Percentiles rank a stretch among this genome's conserved stretches.
These are phyloP conservation scores for Syngnathus typhle DNA, from an alignment of 2,113 vertebrate species.

Conservation along the genomic window DNA sequence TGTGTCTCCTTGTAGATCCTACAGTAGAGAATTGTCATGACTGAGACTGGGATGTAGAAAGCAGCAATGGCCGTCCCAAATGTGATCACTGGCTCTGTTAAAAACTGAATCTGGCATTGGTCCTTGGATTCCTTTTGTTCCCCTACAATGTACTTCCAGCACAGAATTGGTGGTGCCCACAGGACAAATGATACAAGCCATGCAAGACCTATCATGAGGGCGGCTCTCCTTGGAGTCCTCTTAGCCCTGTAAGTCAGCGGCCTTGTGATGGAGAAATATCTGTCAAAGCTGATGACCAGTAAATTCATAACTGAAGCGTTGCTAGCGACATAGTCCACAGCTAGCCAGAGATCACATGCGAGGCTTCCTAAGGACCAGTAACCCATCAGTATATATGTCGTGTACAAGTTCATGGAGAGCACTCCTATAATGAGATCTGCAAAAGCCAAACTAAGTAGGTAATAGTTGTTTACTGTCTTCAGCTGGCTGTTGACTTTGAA, in stretches of 20 bases:
- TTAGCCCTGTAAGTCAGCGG: slow-evolving; percentile 95
- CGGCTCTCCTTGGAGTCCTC: slow-evolving; percentile 89
- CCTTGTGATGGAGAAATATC: slow-evolving; percentile 96
- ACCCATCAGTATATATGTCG: slow-evolving; percentile 93
- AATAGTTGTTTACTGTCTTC: slow-evolving; percentile 98
- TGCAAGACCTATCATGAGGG: slow-evolving; percentile 92
- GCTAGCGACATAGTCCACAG: slow-evolving; percentile 95
- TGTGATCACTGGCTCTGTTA: slow-evolving; percentile 92
- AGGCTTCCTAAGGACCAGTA: slow-evolving; percentile 91
- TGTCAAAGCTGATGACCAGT: slow-evolving; percentile 96
- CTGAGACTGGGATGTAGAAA: slow-evolving; percentile 93
- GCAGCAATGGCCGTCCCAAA: slow-evolving; percentile 97
- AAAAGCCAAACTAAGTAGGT: slow-evolving; percentile 93
- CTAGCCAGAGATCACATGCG: slow-evolving; percentile 95
- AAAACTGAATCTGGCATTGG: slow-evolving; percentile 95
- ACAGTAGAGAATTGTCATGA: slow-evolving; percentile 98
- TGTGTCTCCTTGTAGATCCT: slow-evolving; percentile 96
- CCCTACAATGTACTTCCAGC: slow-evolving; percentile 96
- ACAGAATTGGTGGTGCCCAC: slow-evolving; percentile 95
- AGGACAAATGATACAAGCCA: slow-evolving; percentile 94
- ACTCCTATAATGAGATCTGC: slow-evolving; percentile 96
- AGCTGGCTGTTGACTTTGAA: slow-evolving; percentile 98
- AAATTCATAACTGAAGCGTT: slow-evolving; percentile 99
- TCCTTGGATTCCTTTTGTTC: slow-evolving; percentile 79
- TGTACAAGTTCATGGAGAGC: slow-evolving; percentile 98